A percentile compares a stretch with the other conserved stretches of the same genome.
phyloP scores from a whole-genome alignment of 1,140 invertebrate species.

The Listronotus bonariensis region DNA sequence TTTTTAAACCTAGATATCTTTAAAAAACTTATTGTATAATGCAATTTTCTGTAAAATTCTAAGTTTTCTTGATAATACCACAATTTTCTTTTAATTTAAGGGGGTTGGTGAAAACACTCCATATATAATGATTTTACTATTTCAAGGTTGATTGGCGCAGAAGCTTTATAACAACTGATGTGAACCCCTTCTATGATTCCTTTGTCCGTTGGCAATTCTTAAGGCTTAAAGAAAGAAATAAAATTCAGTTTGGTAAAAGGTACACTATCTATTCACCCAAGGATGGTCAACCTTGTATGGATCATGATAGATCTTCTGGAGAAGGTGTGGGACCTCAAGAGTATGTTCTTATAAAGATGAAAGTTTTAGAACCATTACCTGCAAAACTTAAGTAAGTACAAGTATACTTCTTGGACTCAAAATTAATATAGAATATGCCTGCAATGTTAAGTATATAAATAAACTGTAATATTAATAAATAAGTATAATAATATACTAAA shows the following conservation, averaged over 20 bases:
- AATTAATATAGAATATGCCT: neutral
- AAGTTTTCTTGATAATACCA: no score
- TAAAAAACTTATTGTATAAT: no score
- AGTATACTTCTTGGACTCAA: no score
- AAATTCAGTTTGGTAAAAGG: slow-evolving; percentile 95
- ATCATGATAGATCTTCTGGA: slow-evolving; percentile 94
- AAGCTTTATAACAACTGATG: slow-evolving; percentile 97
- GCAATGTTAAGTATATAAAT: no score
- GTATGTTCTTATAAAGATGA: slow-evolving; percentile 97
- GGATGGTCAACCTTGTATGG: slow-evolving; percentile 99
- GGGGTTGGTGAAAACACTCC: no score
- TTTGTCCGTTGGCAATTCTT: slow-evolving; percentile 98
- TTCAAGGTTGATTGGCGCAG: slow-evolving; percentile 92
- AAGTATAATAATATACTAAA: no score
- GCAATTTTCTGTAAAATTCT: no score
- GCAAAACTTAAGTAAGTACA: slow-evolving; percentile 67
- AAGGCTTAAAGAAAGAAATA: slow-evolving; percentile 83
- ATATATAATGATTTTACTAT: no score
- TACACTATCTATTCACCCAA: slow-evolving; percentile 97
- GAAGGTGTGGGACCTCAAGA: slow-evolving; percentile 98
- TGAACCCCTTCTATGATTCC: slow-evolving; percentile 97
- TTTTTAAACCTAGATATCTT: no score
- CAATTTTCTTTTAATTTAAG: no score
- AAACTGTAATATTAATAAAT: no score
- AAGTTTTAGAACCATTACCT: slow-evolving; percentile 76